These are phyloP conservation scores for Aldabrachelys gigantea DNA, from an alignment of 2,113 vertebrate genomes.

Conservation along the genomic window DNA sequence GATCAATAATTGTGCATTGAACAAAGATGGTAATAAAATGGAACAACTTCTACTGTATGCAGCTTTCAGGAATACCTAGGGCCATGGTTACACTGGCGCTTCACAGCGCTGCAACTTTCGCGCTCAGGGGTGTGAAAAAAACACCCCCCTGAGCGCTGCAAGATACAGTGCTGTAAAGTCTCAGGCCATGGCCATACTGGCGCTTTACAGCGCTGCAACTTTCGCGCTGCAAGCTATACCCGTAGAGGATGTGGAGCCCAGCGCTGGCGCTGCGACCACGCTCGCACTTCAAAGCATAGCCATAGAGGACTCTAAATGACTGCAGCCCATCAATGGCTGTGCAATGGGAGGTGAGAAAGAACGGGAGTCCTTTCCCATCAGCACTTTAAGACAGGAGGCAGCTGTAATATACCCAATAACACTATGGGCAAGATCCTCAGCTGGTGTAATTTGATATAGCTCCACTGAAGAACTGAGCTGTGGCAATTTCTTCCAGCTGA, in stretches of 20 bases:
- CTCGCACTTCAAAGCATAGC: no score
- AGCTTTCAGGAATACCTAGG: not conserved
- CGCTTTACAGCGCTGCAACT: no score
- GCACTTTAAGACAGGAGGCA: not conserved
- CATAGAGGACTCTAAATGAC: not conserved
- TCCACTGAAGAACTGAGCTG: not conserved
- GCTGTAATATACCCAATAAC: not conserved
- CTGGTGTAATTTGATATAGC: not conserved
- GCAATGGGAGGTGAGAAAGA: not conserved
- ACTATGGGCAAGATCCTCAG: not conserved
- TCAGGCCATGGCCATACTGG: no score
- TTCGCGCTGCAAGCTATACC: no score
- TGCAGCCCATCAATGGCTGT: not conserved
- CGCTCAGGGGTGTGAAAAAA: no score
- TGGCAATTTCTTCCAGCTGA: not conserved
- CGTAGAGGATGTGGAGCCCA: no score
- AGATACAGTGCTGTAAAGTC: no score
- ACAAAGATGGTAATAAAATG: constrained; percentile 20
- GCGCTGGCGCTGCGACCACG: no score
- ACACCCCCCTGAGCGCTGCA: no score
- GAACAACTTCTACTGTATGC: constrained; percentile 16
- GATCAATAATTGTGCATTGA: constrained; percentile 37
- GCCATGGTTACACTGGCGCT: no score
- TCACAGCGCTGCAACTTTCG: no score
- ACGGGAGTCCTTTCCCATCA: not conserved